Percentiles rank a stretch among this genome's conserved stretches.
These are phyloP conservation scores for Thymallus thymallus DNA, from an alignment of 2,113 vertebrate genomes.

Conservation along the genomic window DNA sequence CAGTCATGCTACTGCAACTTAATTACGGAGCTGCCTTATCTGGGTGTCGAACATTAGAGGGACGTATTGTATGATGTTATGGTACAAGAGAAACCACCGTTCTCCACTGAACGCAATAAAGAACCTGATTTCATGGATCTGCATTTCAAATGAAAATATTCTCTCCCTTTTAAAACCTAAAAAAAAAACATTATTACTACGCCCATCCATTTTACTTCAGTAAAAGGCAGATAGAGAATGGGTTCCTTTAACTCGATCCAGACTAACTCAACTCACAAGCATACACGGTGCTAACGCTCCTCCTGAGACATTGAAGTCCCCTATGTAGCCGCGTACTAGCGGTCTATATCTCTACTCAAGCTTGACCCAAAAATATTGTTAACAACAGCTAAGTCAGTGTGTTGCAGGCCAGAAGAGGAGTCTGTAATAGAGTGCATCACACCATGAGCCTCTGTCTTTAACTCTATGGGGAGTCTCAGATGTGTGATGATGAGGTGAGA, in stretches of 20 bases:
- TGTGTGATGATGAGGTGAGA: slow-evolving; percentile 15
- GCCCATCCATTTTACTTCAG: neutral
- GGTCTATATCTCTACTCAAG: too few relatives aligned
- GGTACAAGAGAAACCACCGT: slow-evolving; percentile 63
- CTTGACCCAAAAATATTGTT: too few relatives aligned
- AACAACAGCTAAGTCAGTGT: too few relatives aligned
- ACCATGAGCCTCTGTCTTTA: neutral
- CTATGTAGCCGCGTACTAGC: too few relatives aligned
- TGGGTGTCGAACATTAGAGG: slow-evolving; percentile 46
- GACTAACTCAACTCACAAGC: too few relatives aligned
- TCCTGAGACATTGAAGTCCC: too few relatives aligned
- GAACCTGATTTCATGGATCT: slow-evolving; percentile 64
- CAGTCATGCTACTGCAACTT: slow-evolving; percentile 59
- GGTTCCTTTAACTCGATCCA: neutral
- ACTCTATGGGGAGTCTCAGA: neutral
- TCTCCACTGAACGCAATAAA: slow-evolving; percentile 68
- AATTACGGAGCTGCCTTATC: slow-evolving; percentile 61
- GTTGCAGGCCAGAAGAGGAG: too few relatives aligned
- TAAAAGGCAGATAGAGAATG: neutral
- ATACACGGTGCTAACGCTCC: too few relatives aligned
- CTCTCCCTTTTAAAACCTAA: neutral
- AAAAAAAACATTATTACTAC: neutral
- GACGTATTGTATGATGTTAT: slow-evolving; percentile 63
- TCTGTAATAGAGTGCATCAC: too few relatives aligned
- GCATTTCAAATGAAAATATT: slow-evolving; percentile 54